These are phyloP conservation scores for Trididemnum miniatum DNA, from an alignment of 23 tunicate species.

Conservation along the genomic window DNA sequence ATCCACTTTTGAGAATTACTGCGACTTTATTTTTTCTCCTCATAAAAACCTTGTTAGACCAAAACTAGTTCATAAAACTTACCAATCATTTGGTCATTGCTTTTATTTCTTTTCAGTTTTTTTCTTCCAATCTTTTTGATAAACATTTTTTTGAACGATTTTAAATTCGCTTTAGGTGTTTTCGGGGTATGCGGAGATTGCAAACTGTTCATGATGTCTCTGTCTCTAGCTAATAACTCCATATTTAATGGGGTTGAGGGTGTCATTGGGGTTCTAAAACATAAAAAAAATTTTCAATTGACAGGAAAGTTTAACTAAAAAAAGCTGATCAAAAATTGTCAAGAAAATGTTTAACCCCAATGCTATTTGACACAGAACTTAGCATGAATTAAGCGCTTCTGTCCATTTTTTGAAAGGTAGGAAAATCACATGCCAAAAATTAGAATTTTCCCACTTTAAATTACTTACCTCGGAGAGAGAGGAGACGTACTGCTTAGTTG, in stretches of 20 bases:
- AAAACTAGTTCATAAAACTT: background rate
- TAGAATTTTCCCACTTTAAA: no score
- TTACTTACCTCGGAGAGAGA: conserved; percentile 30
- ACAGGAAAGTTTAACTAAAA: no score
- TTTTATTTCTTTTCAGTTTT: conserved; percentile 60
- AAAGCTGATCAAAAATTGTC: no score
- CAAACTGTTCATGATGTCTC: conserved; percentile 6
- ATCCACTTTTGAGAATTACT: no score
- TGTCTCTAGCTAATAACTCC: conserved; percentile 49
- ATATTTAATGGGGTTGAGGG: conserved; percentile 61
- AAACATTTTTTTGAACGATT: conserved; percentile 38
- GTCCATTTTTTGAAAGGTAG: no score
- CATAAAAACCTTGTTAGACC: no score
- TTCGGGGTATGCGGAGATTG: conserved; percentile 46
- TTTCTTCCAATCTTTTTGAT: conserved; percentile 22
- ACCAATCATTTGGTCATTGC: conserved; percentile 47
- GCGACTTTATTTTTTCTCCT: no score
- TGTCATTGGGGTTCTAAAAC: conserved; percentile 78
- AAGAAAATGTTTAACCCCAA: no score
- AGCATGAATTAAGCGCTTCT: no score
- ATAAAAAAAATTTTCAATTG: background rate
- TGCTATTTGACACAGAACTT: no score
- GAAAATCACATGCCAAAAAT: no score
- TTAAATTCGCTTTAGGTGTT: conserved; percentile 51
- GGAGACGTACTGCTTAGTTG: conserved; percentile 11